Conservation (phyloP, 2,113 vertebrate species). For the Prietella phreatophila region DNA sequence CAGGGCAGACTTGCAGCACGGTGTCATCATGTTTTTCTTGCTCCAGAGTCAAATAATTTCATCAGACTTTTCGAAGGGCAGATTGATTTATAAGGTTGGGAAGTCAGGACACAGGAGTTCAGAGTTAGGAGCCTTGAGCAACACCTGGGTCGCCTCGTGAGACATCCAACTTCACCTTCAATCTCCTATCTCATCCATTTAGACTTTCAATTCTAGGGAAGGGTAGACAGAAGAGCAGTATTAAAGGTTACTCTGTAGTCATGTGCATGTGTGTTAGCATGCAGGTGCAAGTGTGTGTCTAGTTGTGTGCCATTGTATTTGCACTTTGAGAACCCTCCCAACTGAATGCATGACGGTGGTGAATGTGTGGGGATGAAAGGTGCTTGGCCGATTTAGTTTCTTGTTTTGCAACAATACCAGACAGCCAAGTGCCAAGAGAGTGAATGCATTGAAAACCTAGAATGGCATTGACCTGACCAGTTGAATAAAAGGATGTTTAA, state of each 20-base stretch:
- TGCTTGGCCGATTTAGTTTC: conserved; percentile 18
- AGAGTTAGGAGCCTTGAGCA: background rate
- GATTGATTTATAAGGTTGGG: conserved; percentile 36
- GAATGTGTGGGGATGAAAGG: conserved; percentile 30
- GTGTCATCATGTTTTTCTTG: conserved; percentile 38
- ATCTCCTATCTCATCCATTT: background rate
- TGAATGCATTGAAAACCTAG: background rate
- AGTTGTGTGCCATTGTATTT: conserved; percentile 34
- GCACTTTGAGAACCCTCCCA: conserved; percentile 46
- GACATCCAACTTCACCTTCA: background rate
- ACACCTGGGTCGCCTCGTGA: background rate
- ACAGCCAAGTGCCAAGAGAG: conserved; percentile 26
- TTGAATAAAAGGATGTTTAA: background rate
- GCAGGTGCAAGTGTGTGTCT: conserved; percentile 9
- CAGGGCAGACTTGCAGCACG: conserved; percentile 21
- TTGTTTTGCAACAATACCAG: conserved; percentile 23
- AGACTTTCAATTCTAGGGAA: background rate
- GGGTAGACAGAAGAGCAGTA: background rate
- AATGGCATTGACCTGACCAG: conserved; percentile 1
- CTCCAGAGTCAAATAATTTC: conserved; percentile 38
- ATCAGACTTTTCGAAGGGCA: conserved; percentile 31
- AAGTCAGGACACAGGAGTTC: conserved; percentile 15
- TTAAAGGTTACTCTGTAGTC: conserved; percentile 29
- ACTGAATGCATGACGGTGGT: conserved; percentile 47
- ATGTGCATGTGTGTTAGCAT: conserved; percentile 20